Evolutionary conservation across 2,797 vertebrate species (phyloP), one percentile per base, ranked within the genome.

Genomic region (Oreortyx pictus): DNA sequence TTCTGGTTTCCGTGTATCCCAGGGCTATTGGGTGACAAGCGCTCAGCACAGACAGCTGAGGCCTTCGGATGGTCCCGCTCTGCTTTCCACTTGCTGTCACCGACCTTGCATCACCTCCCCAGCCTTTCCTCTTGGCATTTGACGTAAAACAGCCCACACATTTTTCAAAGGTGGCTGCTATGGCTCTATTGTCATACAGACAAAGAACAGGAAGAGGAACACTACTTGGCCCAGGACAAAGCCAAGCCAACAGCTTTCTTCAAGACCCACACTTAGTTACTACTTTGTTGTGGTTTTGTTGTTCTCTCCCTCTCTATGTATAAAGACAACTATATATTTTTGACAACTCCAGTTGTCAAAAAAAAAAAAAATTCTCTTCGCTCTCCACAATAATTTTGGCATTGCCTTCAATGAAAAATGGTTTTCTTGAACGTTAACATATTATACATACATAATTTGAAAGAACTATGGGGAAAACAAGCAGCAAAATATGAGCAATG

Each of bases 381-480:
- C 27, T 77, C 17, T 43, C 52, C 65, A 54, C 86, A 92, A 46
- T 68, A 93, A 77, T 78, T 96, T 92, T 94, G 89, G 89, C 84
- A 85, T 94, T 2, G 7, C 81, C 47, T 84, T 86, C 83, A 85
- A 91, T 67, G 92, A 91, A 88, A 91, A 96, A 94, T 75, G 57
- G 37, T 71, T 90, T 90, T 70, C 66, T 76, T 67, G 94, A 95
- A 80, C 15, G 0, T 87, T 91, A 93, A 94, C 92, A 85, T 90
- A 91, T 94, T 87, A 86, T 29, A 94, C 86, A 94, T 88, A 94
- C 52, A 81, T 92, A 94, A 96, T 95, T 93, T 94, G 93, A 93
- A 95, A 97, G 93, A 96, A 95, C 89, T 95, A 95, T 6, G 2
- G 76, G 77, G 83, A 91, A 97, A 96, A 96, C 91, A 96, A 92